A percentile compares a stretch with the other conserved stretches of the same genome.
phyloP scores from a whole-genome alignment of 2,888 invertebrate genomes.

The Mythimna albipuncta region DNA sequence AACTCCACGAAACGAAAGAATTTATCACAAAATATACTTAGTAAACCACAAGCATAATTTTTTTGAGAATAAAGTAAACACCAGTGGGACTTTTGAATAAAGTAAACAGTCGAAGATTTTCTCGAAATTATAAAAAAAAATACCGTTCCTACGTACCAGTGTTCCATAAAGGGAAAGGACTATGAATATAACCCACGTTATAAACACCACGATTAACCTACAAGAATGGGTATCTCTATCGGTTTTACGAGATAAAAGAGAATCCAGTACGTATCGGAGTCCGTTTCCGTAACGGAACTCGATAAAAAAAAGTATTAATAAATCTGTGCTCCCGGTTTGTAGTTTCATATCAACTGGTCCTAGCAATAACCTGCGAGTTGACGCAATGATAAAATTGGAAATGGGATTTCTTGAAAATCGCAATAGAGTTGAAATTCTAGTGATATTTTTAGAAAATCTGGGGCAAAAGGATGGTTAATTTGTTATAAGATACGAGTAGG shows the following conservation, averaged over 20 bases:
- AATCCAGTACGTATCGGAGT: conserved; percentile 4
- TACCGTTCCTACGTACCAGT: not conserved
- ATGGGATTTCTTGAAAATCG: not conserved
- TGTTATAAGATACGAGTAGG: not conserved
- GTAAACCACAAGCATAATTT: not conserved
- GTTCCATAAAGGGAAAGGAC: not conserved
- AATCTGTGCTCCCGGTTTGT: conserved; percentile 16
- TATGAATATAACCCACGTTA: not conserved
- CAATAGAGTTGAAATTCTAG: not conserved
- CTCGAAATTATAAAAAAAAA: not conserved
- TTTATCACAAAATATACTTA: not conserved
- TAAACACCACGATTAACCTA: not conserved
- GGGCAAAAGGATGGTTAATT: not conserved
- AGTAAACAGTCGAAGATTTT: not conserved
- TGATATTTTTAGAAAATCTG: not conserved
- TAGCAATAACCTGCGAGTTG: not conserved
- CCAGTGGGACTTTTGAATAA: not conserved
- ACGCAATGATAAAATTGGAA: not conserved
- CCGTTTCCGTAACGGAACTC: conserved; percentile 32
- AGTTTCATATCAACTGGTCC: conserved; percentile 17
- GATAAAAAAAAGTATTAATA: conserved; percentile 34
- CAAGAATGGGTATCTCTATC: not conserved
- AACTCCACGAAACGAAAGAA: no score
- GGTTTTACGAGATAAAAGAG: conserved; percentile 8
- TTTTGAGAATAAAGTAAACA: not conserved